Evolutionary conservation across 2,888 invertebrate genomes (phyloP), one percentile per base, ranked within the genome.

Genomic region (Drosophila paranaensis): DNA sequence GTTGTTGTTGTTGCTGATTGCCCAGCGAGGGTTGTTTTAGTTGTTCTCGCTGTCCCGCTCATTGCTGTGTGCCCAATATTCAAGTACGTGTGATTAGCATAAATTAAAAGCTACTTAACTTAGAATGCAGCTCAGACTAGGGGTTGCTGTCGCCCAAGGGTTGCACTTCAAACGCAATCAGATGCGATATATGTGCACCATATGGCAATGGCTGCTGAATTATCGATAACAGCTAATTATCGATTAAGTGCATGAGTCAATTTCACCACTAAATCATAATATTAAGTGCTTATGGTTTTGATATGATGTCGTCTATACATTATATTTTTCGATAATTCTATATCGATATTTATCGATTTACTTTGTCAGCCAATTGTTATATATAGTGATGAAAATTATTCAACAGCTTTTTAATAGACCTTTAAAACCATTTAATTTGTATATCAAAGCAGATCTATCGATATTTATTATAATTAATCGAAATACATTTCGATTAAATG

Each of bases 21-120:
- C 58, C 55, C 73, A 53, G n/a, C 78, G 74, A 78, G 77, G 77
- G 77, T 78, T 33, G 78, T 39, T 70, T 63, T 13, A 58, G 60
- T 9, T 39, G 67, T 51, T 43, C 51, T 39, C 37, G 64, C 64
- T 48, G 46, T 54, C 45, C 57, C 60, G 72, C 13, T 50, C 61
- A 74, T 74, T 56, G 69, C 35, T 72, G 61, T 46, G 9, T 33
- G 43, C 50, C 9, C 42, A 37, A 10, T 53, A 30, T 45, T 16
- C 35, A 68, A 62, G 55, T 60, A 58, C 9, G 40, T 37, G 20
- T 54, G 70, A 77, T 77, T 77, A 74, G 63, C 77, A 77, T 77
- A 77, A 76, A 64, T 30, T 42, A 58, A 40, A 57, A 42, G n/a
- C 40, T 46, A 30, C 40, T 54, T 53, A 42, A 13, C 30, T 50